These are phyloP conservation scores for Diploscapter pachys DNA, from an alignment of 1,140 invertebrate species.

Conservation along the genomic window DNA sequence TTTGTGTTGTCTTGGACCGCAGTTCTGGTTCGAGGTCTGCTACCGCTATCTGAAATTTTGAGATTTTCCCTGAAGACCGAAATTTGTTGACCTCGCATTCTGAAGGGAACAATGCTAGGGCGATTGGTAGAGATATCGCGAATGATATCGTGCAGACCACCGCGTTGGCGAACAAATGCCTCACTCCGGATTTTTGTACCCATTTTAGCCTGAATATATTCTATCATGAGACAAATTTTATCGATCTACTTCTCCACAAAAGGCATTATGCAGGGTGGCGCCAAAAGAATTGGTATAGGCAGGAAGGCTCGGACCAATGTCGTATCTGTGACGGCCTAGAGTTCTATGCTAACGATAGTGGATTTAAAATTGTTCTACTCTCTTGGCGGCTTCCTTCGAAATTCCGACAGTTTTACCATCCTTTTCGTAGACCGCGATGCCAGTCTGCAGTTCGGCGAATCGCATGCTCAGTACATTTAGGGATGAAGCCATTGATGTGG, in stretches of 20 bases:
- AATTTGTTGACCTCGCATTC: constrained; percentile 23
- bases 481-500: constrained; percentile 61
- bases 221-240: constrained; percentile 7
- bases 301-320: constrained; percentile 49
- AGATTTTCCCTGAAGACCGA: neutral
- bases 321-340: constrained; percentile 49
- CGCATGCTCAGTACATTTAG: constrained; percentile 65
- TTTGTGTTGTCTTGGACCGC: constrained; percentile 49
- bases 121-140: constrained; percentile 45
- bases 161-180: constrained; percentile 49
- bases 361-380: constrained; percentile 49
- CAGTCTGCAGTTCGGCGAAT: constrained; percentile 62
- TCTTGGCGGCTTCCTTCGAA: constrained; percentile 63
- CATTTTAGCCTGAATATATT: constrained; percentile 38
- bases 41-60: constrained; percentile 44
- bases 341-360: constrained; percentile 21
- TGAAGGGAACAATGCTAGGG: constrained; percentile 52
- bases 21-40: constrained; percentile 57
- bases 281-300: constrained; percentile 47
- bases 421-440: constrained; percentile 63
- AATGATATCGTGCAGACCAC: constrained; percentile 51
- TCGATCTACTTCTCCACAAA: constrained; percentile 45
- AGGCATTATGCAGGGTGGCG: constrained; percentile 53
- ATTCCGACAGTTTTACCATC: constrained; percentile 61
- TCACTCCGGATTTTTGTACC: constrained; percentile 34